Percentiles rank a stretch among this genome's conserved stretches.
phyloP scores from a whole-genome alignment of 1,140 invertebrate genomes.

The Drosophila suzukii region DNA sequence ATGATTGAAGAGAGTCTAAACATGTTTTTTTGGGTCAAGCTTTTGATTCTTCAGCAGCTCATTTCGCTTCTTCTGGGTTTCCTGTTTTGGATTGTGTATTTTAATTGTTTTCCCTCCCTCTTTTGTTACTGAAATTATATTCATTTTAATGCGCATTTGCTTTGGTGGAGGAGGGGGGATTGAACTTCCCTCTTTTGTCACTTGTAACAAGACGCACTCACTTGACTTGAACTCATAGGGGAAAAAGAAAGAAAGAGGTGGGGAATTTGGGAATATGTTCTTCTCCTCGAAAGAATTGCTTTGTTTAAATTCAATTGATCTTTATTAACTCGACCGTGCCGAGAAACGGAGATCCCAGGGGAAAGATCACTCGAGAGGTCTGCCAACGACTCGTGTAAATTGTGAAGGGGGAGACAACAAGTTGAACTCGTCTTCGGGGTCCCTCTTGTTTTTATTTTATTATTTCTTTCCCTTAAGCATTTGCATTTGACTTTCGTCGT shows the following conservation, averaged over 20 bases:
- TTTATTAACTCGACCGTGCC: slow-evolving; percentile 62
- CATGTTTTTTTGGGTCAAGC: slow-evolving; percentile 17
- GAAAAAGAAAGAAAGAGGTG: slow-evolving; percentile 3
- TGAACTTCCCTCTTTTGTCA: slow-evolving; percentile 80
- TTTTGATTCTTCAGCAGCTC: slow-evolving; percentile 24
- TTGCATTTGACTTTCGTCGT: slow-evolving; percentile 66
- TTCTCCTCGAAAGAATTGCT: slow-evolving; percentile 41
- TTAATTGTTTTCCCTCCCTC: slow-evolving; percentile 77
- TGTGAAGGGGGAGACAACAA: slow-evolving; percentile 26
- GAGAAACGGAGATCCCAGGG: slow-evolving; percentile 1
- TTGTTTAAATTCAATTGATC: slow-evolving; percentile 83
- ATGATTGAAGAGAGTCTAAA: slow-evolving; percentile 48
- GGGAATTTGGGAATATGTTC: no score
- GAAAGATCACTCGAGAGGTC: slow-evolving; percentile 42
- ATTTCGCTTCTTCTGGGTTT: slow-evolving; percentile 38
- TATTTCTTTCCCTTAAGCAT: slow-evolving; percentile 47
- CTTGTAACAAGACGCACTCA: slow-evolving; percentile 46
- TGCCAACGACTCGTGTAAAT: slow-evolving; percentile 67
- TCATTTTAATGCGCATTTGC: slow-evolving; percentile 73
- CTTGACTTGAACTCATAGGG: slow-evolving; percentile 46
- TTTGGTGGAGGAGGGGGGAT: slow-evolving; percentile 4
- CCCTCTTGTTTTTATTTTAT: slow-evolving; percentile 42
- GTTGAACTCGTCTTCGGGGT: slow-evolving; percentile 20
- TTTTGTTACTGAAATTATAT: slow-evolving; percentile 23
- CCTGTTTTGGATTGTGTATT: slow-evolving; percentile 52